Evolutionary conservation across 2,797 vertebrate species (phyloP).

Genomic region (Sebastes oblongus): DNA sequence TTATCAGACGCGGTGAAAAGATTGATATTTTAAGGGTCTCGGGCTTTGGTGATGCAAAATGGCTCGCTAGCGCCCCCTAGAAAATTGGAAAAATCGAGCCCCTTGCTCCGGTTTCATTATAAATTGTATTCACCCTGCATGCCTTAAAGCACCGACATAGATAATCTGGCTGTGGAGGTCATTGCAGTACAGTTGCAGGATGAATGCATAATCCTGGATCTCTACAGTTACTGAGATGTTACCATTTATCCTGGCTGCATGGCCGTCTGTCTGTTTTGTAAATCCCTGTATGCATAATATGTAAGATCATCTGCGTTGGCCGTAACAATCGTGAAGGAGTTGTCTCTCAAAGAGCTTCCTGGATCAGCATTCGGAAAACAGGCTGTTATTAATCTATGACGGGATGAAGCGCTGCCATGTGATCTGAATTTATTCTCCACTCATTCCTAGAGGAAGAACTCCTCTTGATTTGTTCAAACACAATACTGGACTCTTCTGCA

Average conservation of each 20-base stretch:
- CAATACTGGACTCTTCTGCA: constrained; percentile 48
- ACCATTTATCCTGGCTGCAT: constrained; percentile 4
- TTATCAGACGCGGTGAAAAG: no score
- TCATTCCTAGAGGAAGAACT: constrained; percentile 43
- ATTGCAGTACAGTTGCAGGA: neutral
- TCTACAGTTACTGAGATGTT: neutral
- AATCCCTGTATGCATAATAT: constrained; percentile 3
- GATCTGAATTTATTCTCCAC: constrained; percentile 62
- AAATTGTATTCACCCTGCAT: neutral
- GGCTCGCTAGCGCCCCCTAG: no score
- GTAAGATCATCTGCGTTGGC: constrained; percentile 13
- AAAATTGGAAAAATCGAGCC: no score
- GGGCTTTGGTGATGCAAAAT: no score
- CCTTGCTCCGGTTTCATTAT: no score
- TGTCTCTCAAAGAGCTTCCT: constrained; percentile 38
- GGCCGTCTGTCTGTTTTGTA: constrained; percentile 13
- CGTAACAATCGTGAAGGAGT: constrained; percentile 30
- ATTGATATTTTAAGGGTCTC: no score
- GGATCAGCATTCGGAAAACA: constrained; percentile 56
- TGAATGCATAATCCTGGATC: neutral
- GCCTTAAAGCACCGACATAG: neutral
- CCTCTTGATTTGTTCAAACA: constrained; percentile 46
- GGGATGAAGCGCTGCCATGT: constrained; percentile 38
- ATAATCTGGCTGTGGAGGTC: neutral
- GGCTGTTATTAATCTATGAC: constrained; percentile 55